Percentiles rank a stretch among this genome's conserved stretches.
These are phyloP conservation scores for Ochropleura leucogaster DNA, from an alignment of 2,888 invertebrate species.

Conservation along the genomic window DNA sequence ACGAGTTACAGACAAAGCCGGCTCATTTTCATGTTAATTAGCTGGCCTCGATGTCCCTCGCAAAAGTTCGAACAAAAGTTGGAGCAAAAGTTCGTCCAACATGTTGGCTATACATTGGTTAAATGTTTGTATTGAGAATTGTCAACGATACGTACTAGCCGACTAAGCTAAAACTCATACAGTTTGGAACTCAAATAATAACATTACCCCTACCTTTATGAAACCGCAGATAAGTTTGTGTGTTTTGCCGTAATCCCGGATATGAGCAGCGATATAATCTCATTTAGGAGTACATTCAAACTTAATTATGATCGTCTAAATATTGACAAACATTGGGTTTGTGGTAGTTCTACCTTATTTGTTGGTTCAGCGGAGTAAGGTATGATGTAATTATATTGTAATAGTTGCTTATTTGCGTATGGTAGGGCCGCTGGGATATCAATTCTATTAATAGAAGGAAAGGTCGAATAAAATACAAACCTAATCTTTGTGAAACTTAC, in stretches of 20 bases:
- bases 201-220: background rate
- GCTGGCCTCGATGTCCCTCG: conserved; percentile 34
- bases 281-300: conserved; percentile 26
- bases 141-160: conserved; percentile 4
- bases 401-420: background rate
- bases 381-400: conserved; percentile 12
- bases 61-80: conserved; percentile 46
- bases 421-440: background rate
- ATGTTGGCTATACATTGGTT: conserved; percentile 32
- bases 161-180: background rate
- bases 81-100: conserved; percentile 30
- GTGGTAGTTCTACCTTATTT: conserved; percentile 3
- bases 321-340: conserved; percentile 31
- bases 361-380: background rate
- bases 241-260: conserved; percentile 4
- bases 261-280: conserved; percentile 21
- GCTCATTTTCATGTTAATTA: conserved; percentile 62
- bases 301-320: conserved; percentile 39
- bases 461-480: background rate
- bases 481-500: no score
- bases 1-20: conserved; percentile 50
- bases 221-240: conserved; percentile 2
- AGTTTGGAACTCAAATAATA: conserved; percentile 3
- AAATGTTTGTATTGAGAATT: conserved; percentile 28
- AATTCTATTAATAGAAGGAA: background rate